These are phyloP conservation scores for Catocala fraxini DNA, from an alignment of 2,888 invertebrate species.

Conservation along the genomic window DNA sequence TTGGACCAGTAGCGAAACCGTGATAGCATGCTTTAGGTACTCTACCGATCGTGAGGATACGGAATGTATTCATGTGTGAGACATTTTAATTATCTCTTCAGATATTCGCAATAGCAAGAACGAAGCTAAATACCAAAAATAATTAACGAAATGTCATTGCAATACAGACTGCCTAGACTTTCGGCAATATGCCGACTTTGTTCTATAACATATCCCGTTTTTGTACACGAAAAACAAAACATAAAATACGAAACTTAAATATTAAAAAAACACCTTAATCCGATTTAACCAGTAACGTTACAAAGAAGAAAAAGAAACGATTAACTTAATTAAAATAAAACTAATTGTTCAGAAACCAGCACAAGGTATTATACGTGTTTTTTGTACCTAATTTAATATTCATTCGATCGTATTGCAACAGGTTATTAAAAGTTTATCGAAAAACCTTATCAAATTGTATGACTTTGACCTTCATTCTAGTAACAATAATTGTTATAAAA, in stretches of 20 bases:
- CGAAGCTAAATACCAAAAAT: no score
- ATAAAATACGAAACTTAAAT: no score
- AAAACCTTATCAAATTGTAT: slow-evolving; percentile 39
- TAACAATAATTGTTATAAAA: slow-evolving; percentile 23
- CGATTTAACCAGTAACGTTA: not conserved
- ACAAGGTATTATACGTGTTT: slow-evolving; percentile 26
- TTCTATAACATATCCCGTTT: no score
- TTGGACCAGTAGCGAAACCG: not conserved
- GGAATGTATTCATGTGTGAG: no score
- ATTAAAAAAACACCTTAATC: not conserved
- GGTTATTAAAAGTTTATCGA: slow-evolving; percentile 33
- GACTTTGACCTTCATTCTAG: slow-evolving; percentile 37
- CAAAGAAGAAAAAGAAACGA: not conserved
- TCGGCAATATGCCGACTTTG: no score
- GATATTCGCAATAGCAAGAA: no score
- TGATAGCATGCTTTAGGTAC: no score
- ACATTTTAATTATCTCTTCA: no score
- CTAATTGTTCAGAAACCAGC: slow-evolving; percentile 26
- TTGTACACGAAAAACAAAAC: no score
- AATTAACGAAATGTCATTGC: no score
- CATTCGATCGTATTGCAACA: slow-evolving; percentile 23
- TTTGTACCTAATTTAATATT: slow-evolving; percentile 26
- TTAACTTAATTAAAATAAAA: slow-evolving; percentile 19
- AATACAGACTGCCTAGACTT: no score
- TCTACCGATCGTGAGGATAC: no score